Conservation (phyloP, 2,888 invertebrate species). For the Cosmopolites sordidus region DNA sequence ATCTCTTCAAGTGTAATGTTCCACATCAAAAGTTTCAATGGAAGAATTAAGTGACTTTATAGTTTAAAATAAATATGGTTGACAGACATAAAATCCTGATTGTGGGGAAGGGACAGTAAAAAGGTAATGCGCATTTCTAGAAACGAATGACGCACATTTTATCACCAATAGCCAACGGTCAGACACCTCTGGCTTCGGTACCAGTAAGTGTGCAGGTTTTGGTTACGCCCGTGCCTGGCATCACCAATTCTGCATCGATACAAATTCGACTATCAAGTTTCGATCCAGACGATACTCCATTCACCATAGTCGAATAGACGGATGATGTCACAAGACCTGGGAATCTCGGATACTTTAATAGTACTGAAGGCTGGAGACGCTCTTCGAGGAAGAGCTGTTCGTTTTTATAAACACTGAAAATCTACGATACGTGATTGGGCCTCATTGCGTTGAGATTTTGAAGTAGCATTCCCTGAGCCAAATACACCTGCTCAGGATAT, state of each 20-base stretch:
- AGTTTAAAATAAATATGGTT: too few relatives aligned
- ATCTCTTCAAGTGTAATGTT: too few relatives aligned
- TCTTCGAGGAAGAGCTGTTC: constrained; percentile 19
- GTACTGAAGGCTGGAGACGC: constrained; percentile 19
- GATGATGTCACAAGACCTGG: constrained; percentile 20
- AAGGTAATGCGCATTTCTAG: constrained; percentile 15
- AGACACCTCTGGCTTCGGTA: not conserved
- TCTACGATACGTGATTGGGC: constrained; percentile 17
- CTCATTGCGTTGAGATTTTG: constrained; percentile 20
- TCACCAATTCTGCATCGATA: constrained; percentile 4
- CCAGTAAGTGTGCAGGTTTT: not conserved
- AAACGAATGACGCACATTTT: constrained; percentile 19
- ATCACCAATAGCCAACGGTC: constrained; percentile 14
- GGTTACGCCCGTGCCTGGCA: constrained; percentile 5
- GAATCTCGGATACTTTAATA: constrained; percentile 18
- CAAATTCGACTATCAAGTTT: constrained; percentile 17
- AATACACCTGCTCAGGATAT: too few relatives aligned
- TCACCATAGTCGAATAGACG: too few relatives aligned
- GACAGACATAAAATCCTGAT: too few relatives aligned
- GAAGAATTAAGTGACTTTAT: too few relatives aligned
- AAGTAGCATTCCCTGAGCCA: too few relatives aligned
- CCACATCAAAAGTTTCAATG: too few relatives aligned
- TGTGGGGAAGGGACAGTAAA: too few relatives aligned
- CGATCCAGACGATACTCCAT: constrained; percentile 22
- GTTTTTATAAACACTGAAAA: constrained; percentile 24